These are phyloP conservation scores for Cydia amplana DNA, from an alignment of 1,140 invertebrate genomes.

Conservation along the genomic window DNA sequence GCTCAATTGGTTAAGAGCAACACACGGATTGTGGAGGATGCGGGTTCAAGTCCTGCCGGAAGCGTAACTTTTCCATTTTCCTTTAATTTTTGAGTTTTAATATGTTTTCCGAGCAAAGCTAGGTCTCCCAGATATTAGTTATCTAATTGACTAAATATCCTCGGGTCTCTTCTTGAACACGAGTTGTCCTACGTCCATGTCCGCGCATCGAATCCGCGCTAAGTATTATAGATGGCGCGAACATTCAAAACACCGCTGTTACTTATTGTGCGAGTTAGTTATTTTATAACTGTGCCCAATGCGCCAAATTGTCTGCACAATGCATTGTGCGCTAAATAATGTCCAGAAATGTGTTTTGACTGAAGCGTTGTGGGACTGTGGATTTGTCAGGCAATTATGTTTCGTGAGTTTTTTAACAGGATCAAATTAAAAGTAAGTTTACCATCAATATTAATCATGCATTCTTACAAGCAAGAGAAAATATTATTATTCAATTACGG, in stretches of 20 bases:
- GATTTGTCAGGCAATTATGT: neutral
- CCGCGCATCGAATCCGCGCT: slow-evolving; percentile 2
- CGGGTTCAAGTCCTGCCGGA: no score
- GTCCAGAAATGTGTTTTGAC: neutral
- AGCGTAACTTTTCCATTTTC: no score
- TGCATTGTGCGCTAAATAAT: slow-evolving; percentile 6
- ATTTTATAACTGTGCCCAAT: slow-evolving; percentile 31
- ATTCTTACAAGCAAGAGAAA: no score
- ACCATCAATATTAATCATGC: no score
- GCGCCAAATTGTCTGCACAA: slow-evolving; percentile 9
- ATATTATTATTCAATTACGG: no score
- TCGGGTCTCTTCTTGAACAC: neutral
- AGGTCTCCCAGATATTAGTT: no score
- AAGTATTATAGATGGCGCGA: slow-evolving; percentile 24
- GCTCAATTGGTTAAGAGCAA: no score
- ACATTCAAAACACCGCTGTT: slow-evolving; percentile 17
- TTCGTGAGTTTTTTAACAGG: neutral
- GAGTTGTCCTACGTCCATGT: neutral
- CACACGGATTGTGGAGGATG: no score
- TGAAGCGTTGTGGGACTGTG: neutral
- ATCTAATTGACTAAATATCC: neutral
- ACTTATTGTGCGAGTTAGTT: slow-evolving; percentile 20
- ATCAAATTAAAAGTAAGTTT: no score
- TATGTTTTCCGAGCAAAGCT: no score
- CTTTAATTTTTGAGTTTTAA: no score